Evolutionary conservation across 2,113 vertebrate genomes (phyloP).

Genomic region (Oenanthe melanoleuca): DNA sequence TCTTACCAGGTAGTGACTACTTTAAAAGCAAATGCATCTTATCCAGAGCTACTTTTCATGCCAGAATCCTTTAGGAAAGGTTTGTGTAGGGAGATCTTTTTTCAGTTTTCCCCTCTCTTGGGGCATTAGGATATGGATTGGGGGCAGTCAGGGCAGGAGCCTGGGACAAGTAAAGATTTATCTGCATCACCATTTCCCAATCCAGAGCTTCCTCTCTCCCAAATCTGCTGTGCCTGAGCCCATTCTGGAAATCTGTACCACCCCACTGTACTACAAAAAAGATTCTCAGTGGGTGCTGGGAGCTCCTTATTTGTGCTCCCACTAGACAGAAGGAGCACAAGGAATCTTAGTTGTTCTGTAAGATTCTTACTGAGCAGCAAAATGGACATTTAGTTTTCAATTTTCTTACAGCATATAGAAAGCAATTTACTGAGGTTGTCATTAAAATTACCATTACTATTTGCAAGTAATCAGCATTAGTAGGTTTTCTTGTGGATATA

Average conservation of each 20-base stretch:
- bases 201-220: neutral
- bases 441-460: conserved; percentile 46
- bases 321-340: neutral
- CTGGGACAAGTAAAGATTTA: neutral
- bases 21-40: conserved; percentile 46
- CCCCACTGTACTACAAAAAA: neutral
- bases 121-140: neutral
- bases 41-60: conserved; percentile 32
- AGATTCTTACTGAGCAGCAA: conserved; percentile 13
- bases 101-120: neutral
- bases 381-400: conserved; percentile 13
- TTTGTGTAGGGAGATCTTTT: neutral
- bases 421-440: conserved; percentile 31
- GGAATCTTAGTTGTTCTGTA: neutral
- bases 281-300: neutral
- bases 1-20: conserved; percentile 20
- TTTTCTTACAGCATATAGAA: conserved; percentile 47
- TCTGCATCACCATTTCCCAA: neutral
- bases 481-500: conserved; percentile 1
- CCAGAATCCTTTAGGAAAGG: neutral
- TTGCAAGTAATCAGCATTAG: conserved; percentile 49
- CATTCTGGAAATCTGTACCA: neutral
- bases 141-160: neutral
- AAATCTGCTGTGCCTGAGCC: neutral
- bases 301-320: neutral